A percentile compares a stretch with the other conserved stretches of the same genome.
phyloP scores from a whole-genome alignment of 2,797 vertebrate genomes.

The Chromis chromis region DNA sequence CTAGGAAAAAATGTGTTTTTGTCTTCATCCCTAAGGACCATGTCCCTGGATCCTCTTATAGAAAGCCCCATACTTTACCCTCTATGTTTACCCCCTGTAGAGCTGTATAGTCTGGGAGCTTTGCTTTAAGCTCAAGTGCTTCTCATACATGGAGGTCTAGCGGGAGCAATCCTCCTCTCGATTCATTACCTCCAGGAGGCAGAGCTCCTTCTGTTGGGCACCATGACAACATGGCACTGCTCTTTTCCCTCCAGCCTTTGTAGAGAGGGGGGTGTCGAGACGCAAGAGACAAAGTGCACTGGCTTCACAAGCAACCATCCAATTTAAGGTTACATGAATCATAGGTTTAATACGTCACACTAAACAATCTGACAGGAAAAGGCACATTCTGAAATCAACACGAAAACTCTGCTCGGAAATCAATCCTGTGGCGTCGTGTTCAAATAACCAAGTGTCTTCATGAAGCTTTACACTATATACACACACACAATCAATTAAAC shows the following conservation, averaged over 20 bases:
- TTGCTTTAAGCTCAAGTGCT: conserved; percentile 79
- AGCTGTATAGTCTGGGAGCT: conserved; percentile 57
- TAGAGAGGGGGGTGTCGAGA: conserved; percentile 45
- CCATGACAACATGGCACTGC: conserved; percentile 81
- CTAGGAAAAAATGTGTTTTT: conserved; percentile 4
- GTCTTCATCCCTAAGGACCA: conserved; percentile 41
- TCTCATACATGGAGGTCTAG: conserved; percentile 72
- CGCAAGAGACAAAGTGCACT: conserved; percentile 63
- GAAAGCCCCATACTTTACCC: conserved; percentile 44
- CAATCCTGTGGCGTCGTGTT: neutral
- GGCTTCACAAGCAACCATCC: conserved; percentile 57
- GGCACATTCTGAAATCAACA: conserved; percentile 34
- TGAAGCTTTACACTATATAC: conserved; percentile 12
- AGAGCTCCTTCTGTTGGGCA: conserved; percentile 72
- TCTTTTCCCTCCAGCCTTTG: conserved; percentile 68
- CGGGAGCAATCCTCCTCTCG: conserved; percentile 76
- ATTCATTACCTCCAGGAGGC: conserved; percentile 79
- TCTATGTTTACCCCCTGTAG: conserved; percentile 33
- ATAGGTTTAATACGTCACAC: conserved; percentile 48
- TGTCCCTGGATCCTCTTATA: conserved; percentile 39
- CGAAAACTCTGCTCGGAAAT: conserved; percentile 30
- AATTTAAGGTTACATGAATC: conserved; percentile 66
- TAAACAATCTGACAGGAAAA: conserved; percentile 30
- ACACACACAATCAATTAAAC: conserved; percentile 4
- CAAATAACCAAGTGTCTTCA: conserved; percentile 16